Evolutionary conservation across 2,113 vertebrate species (phyloP).

Genomic region (Phaetusa simplex): DNA sequence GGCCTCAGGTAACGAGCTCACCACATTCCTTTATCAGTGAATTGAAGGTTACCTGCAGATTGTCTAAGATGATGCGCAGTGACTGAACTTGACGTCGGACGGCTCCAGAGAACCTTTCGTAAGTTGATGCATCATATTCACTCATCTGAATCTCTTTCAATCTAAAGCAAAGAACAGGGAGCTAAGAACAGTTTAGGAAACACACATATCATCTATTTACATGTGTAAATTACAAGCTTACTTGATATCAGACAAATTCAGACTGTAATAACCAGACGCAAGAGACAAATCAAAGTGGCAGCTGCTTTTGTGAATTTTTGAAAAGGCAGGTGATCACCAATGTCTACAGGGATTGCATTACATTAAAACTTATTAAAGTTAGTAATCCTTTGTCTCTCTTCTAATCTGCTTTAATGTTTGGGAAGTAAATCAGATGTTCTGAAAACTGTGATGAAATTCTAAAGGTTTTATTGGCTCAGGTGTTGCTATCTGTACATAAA

Average conservation of each 20-base stretch:
- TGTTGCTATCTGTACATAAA: background rate
- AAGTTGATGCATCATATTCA: constrained; percentile 89
- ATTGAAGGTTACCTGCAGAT: constrained; percentile 83
- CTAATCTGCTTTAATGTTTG: background rate
- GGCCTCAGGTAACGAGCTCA: background rate
- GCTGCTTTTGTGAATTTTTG: background rate
- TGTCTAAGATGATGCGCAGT: constrained; percentile 91
- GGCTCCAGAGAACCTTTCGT: constrained; percentile 88
- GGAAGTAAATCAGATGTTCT: background rate
- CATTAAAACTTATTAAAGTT: background rate
- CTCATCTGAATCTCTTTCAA: constrained; percentile 95
- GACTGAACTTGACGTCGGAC: constrained; percentile 91
- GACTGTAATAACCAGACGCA: background rate
- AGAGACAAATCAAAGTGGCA: background rate
- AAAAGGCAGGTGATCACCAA: background rate
- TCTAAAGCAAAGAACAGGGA: constrained; percentile 66
- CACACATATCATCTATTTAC: background rate
- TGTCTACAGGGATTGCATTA: background rate
- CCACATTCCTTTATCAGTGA: background rate
- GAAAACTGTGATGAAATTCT: background rate
- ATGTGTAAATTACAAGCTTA: background rate
- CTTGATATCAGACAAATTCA: background rate
- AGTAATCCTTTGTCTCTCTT: background rate
- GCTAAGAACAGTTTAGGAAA: background rate
- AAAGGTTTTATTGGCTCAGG: constrained; percentile 2